Evolutionary conservation across 2,888 invertebrate species (phyloP), one percentile per base, ranked within the genome.

Genomic region (Zaprionus bogoriensis): DNA sequence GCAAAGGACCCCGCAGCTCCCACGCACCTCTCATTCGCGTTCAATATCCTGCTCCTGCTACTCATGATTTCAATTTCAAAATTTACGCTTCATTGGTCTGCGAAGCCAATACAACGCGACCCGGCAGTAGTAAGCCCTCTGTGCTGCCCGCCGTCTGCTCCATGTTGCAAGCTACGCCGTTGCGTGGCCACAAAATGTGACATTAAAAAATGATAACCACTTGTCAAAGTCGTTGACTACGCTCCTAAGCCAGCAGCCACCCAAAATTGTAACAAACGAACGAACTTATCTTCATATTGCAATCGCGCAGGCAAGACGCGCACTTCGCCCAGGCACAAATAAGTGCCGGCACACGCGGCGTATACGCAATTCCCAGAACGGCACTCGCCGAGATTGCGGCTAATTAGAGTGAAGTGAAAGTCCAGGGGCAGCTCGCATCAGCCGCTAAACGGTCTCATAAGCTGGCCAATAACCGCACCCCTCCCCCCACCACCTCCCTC

Each of bases 131-230:
- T 25, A 6, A 10, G 14, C 3, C 28, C 42, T 12, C n/a, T 4
- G 4, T 7, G 23, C 32, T 4, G 14, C 5, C 17, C 14, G 9
- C 10, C 6, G 12, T 9, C 54, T 12, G 4, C 47, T 22, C 6
- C 57, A 25, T 9, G 27, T 27, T 27, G 27, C 9, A 6, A 7
- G n/a, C n/a, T 32, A 38, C n/a, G 63, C 44, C 65, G 32, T 46
- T 59, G 55, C 32, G 47, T 47, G 53, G 62, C 67, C 62, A 63
- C 77, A 85, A 73, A 86, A 80, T 76, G 84, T 83, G 80, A 79
- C 80, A 86, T 83, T 83, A 67, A 80, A 86, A 79, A 86, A 84
- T 80, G 77, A 67, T 86, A 64, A 74, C 74, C 84, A 86, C 80
- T 80, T 80, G 70, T 80, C 80, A 86, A 83, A 72, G 61, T 60